phyloP scores from a whole-genome alignment of 2,797 vertebrate genomes.

The Phrynocephalus guinanensis region DNA sequence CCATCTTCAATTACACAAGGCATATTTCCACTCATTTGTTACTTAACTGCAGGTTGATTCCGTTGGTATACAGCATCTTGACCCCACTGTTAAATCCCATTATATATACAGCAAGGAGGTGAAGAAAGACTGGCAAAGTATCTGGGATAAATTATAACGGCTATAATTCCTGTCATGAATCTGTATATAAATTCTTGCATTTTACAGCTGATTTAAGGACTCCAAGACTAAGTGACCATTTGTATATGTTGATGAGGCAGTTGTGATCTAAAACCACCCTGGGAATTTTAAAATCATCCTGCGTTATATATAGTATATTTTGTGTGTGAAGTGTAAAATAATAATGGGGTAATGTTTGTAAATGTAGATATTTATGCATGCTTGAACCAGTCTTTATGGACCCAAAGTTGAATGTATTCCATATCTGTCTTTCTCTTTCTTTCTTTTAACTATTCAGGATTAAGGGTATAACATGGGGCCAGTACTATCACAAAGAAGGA shows the following conservation, averaged over 20 bases:
- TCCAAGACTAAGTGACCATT: too few species aligned
- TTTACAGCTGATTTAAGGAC: too few species aligned
- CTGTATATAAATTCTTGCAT: too few species aligned
- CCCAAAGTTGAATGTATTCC: neutral
- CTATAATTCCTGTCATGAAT: too few species aligned
- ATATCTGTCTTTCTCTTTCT: neutral
- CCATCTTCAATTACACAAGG: constrained; percentile 11
- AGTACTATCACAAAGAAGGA: too few species aligned
- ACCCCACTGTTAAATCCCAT: constrained; percentile 42
- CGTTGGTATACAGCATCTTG: constrained; percentile 35
- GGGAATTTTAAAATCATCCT: neutral
- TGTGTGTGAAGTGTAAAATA: neutral
- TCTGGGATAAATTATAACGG: neutral
- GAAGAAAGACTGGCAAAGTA: constrained; percentile 17
- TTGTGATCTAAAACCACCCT: neutral
- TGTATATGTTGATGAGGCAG: neutral
- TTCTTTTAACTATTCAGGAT: neutral
- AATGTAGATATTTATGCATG: neutral
- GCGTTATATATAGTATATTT: too few species aligned
- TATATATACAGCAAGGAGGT: constrained; percentile 52
- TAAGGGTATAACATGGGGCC: neutral
- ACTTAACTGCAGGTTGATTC: neutral
- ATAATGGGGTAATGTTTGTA: neutral
- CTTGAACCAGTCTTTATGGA: neutral
- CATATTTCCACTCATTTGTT: constrained; percentile 1